phyloP scores from a whole-genome alignment of 2,113 vertebrate species.

The Strix uralensis region DNA sequence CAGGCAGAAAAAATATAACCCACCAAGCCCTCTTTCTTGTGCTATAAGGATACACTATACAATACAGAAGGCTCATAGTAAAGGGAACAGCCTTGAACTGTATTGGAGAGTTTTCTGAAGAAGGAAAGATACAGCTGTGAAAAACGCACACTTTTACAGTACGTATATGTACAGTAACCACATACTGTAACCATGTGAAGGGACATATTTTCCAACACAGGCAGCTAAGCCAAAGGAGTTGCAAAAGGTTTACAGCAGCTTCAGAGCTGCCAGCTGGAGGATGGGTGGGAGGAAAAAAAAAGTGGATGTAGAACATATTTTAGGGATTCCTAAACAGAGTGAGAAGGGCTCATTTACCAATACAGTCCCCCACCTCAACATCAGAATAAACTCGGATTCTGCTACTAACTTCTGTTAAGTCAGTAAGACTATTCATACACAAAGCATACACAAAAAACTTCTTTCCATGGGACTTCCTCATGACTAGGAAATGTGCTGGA shows the following conservation, averaged over 20 bases:
- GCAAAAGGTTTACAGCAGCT: background rate
- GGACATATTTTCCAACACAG: background rate
- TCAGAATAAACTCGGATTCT: background rate
- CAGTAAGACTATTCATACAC: background rate
- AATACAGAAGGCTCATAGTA: background rate
- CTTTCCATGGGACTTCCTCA: background rate
- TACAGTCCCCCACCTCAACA: background rate
- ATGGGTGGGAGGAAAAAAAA: background rate
- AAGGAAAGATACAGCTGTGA: too few species aligned
- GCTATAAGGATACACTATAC: background rate
- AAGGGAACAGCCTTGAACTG: background rate
- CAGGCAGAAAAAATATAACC: background rate
- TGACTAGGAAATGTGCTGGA: fast-evolving
- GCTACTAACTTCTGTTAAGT: background rate
- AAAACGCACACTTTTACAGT: background rate
- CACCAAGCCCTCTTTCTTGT: background rate
- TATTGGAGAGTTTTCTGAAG: background rate
- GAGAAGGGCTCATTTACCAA: background rate
- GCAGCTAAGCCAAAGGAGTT: background rate
- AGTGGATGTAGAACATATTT: background rate
- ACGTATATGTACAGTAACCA: background rate
- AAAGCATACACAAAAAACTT: background rate
- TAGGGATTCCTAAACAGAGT: background rate
- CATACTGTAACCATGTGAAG: background rate
- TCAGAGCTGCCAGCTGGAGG: background rate